Evolutionary conservation across 2,888 invertebrate genomes (phyloP).

Genomic region (Andrena marginata): DNA sequence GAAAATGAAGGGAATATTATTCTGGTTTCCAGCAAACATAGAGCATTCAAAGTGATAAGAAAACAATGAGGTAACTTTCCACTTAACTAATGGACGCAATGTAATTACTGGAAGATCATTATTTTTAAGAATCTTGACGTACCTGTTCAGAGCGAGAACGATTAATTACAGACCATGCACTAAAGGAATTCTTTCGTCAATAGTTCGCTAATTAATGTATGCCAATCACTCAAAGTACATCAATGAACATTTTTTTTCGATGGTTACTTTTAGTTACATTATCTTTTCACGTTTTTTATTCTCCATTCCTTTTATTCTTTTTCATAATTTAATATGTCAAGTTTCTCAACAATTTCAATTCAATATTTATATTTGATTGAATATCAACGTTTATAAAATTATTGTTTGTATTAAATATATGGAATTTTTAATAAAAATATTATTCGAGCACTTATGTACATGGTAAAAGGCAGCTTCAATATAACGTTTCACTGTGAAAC

Average conservation of each 20-base stretch:
- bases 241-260: neutral
- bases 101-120: conserved; percentile 38
- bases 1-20: conserved; percentile 3
- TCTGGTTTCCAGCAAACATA: neutral
- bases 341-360: neutral
- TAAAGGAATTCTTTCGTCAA: conserved; percentile 24
- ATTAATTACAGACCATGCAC: conserved; percentile 36
- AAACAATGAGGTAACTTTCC: conserved; percentile 27
- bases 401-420: neutral
- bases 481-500: neutral
- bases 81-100: conserved; percentile 35
- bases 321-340: neutral
- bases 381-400: neutral
- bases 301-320: neutral
- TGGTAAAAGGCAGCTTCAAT: neutral
- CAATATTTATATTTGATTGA: neutral
- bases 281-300: neutral
- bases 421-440: neutral
- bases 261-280: neutral
- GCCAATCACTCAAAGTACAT: neutral
- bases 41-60: conserved; percentile 19
- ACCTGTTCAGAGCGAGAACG: neutral
- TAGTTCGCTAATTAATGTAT: conserved; percentile 25
- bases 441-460: neutral
- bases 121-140: conserved; percentile 27